Evolutionary conservation across 2,888 invertebrate species (phyloP), one percentile per base, ranked within the genome.

Genomic region (Pandemis heparana): DNA sequence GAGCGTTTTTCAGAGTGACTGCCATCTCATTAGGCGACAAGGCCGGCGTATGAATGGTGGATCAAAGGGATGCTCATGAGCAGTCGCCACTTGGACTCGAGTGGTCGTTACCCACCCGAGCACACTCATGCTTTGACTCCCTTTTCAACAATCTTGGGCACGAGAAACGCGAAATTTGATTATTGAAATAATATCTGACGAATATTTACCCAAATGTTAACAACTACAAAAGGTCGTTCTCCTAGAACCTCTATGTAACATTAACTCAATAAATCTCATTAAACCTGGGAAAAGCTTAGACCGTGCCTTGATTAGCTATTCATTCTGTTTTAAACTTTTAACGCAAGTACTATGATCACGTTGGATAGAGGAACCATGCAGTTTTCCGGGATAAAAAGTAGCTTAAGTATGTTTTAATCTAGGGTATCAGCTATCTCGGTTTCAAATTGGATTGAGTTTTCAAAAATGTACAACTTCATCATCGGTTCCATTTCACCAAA

Each of bases 51-150:
- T 87, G 85, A 87, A 86, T 85, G 85, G 80, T 82, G 85, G 91
- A 90, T 92, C 92, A 92, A 92, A 92, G 91, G 81, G 88, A 89
- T 88, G 87, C 87, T 89, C 87, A 84, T 80, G 83, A 85, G 84
- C 87, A 88, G 88, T 86, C 83, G 83, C 86, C 89, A 87, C 89
- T 89, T 79, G 71, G 77, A 75, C 79, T 83, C 77, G 79, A 91
- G 90, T 81, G 88, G 83, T 86, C 87, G 86, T 89, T 89, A 87
- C 87, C 82, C 78, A 81, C 81, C 83, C 80, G 79, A 85, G 84
- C 79, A 82, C 80, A 82, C 83, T 80, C 78, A 74, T 79, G 81
- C 86, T 87, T 87, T 88, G 80, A 84, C 84, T 85, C 83, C 79
- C 82, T 81, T 85, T 85, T 85, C 83, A 81, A 82, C 81, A 84